Evolutionary conservation across 2,113 vertebrate species (phyloP), one percentile per base, ranked within the genome.

Genomic region (Lagopus muta): DNA sequence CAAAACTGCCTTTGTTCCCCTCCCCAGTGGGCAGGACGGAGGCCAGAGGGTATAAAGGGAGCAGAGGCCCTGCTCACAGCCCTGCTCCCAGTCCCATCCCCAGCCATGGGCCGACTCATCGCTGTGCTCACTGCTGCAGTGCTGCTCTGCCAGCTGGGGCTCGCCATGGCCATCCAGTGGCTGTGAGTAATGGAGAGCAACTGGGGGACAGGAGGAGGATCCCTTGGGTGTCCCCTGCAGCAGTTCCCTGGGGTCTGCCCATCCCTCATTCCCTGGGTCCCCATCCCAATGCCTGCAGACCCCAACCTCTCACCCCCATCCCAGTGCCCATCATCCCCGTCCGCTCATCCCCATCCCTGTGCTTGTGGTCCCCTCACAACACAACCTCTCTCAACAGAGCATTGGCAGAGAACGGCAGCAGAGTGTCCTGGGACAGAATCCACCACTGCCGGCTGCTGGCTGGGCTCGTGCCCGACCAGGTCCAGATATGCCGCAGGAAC

Each of bases 401-500:
- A 47, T 93, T 98, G 67, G 86, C 94, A 3, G 85, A 96, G 15
- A 97, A 92, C 10, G 88, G 97, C 34, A 94, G 96, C 15, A 58
- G 84, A 25, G 93, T 97, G 58, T 86, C 93, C 14, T 98, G 98
- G 98, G 97, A 98, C 25, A 91, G 98, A 50, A 98, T 97, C 42
- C 97, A 98, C 24, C 98, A 98, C 73, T 98, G 98, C 90, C 95
- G 95, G 57, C 92, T 97, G 36, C 91, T 97, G 5, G 76, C 96
- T 5, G 95, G 93, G 3, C 74, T 98, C 67, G 88, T 89, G 28
- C 97, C 97, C 0, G 97, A 97, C 48, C 98, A 97, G 94, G n/a
- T 96, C 34, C 98, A 97, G 85, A 84, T 98, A 54, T 98, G 98
- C 89, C 96, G 97, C 24, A 90, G 98, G 57, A 97, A 98, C 95